Base-by-base conservation (phyloP, 1,140 invertebrate genomes). In the Psix sp. region DNA sequence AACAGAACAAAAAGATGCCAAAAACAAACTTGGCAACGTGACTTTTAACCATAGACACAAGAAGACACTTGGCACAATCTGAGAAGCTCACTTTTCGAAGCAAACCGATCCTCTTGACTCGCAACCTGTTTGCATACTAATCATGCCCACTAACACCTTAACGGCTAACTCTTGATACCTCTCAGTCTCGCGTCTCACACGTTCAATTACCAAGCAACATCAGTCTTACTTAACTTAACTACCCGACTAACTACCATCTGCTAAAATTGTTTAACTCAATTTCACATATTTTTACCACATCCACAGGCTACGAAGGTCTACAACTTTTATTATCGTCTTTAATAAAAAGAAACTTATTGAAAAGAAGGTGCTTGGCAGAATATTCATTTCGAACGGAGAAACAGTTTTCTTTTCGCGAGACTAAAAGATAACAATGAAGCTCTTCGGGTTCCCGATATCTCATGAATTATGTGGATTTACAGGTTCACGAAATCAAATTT, bases 101-200 rank as follows among this genome's bases (percentile, higher is more conserved):
- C 4, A 17, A 59, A 46, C 59, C 59, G 40, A 74, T 36, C 57
- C 70, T 67, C 29, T 60, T 67, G 43, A 63, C 49, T 62, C 40
- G 56, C 43, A 68, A 62, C 35, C 35, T 39, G 45, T 71, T 66
- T 63, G 54, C 17, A 79, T 76, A 78, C 59, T 74, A 60, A 76
- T 76, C 75, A 79, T 79, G 77, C 79, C 79, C 79, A 78, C 80
- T 78, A 62, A 81, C 80, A 81, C 80, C 77, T 81, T 81, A 80
- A 78, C 74, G 66, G 56, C 80, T 73, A 78, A 80, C 71, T 74
- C 70, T 79, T 62, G 62, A 68, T 76, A 65, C 74, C 60, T 49
- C 18, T 66, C 62, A 48, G 62, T 18, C 59, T 33, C 57, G 26
- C 39, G 49, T 24, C 36, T 74, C 45, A 70, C 67, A 67, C 67